Conservation (phyloP, 2,888 invertebrate genomes). For the Chrysolina haemoptera region DNA sequence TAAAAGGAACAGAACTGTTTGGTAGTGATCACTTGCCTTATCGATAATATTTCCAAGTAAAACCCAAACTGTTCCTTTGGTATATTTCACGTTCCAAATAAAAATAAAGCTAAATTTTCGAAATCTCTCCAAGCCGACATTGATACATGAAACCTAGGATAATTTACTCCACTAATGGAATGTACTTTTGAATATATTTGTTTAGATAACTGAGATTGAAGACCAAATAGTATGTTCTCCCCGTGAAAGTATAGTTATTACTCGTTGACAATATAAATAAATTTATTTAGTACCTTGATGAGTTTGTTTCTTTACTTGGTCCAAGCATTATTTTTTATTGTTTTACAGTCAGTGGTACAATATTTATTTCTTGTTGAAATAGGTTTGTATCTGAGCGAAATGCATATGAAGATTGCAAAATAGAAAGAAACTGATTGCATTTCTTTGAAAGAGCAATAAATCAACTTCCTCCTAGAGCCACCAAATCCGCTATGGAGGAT, state of each 20-base stretch:
- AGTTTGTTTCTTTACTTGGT: constrained; percentile 12
- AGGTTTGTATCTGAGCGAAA: too few relatives aligned
- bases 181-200: constrained; percentile 32
- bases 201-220: constrained; percentile 54
- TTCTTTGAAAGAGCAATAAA: too few relatives aligned
- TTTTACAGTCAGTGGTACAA: too few relatives aligned
- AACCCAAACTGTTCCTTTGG: neutral
- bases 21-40: constrained; percentile 1
- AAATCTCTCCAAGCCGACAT: constrained; percentile 22
- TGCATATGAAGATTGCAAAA: too few relatives aligned
- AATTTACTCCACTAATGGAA: constrained; percentile 32
- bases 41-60: neutral
- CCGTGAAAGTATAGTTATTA: constrained; percentile 60
- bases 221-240: constrained; percentile 60
- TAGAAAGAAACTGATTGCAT: too few relatives aligned
- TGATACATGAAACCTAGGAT: constrained; percentile 27
- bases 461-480: too few relatives aligned
- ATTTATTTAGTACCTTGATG: constrained; percentile 64
- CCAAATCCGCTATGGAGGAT: too few relatives aligned
- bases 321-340: too few relatives aligned
- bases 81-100: too few relatives aligned
- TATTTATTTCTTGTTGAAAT: too few relatives aligned
- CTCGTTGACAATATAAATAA: constrained; percentile 67
- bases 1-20: too few relatives aligned
- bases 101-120: neutral